These are phyloP conservation scores for Columbina picui DNA, from an alignment of 2,113 vertebrate species.

Conservation along the genomic window DNA sequence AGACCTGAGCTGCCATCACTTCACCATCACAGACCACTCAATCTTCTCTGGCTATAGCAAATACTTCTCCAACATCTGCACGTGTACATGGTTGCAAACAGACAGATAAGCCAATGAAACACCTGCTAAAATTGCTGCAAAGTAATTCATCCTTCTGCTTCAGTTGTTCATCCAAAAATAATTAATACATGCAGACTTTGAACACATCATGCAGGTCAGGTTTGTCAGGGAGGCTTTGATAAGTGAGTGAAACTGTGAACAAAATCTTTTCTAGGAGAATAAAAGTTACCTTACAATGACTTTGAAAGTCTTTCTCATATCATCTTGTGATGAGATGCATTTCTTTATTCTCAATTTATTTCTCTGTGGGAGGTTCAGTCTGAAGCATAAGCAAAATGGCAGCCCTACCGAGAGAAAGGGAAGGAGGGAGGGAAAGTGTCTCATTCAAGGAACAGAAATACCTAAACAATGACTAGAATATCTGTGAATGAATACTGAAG, in stretches of 20 bases:
- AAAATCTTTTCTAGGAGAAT: neutral
- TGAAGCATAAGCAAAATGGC: conserved; percentile 24
- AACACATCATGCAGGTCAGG: neutral
- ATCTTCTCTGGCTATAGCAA: neutral
- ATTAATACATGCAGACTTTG: neutral
- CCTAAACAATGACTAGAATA: neutral
- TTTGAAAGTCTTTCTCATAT: neutral
- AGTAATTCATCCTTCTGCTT: neutral
- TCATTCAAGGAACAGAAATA: neutral
- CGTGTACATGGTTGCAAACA: neutral
- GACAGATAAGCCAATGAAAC: neutral
- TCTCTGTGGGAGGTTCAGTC: neutral
- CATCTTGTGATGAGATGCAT: neutral
- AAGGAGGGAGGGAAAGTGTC: neutral
- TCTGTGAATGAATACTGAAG: neutral
- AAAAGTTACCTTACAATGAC: neutral
- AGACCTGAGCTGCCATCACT: neutral
- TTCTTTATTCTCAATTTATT: conserved; percentile 42
- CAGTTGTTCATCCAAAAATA: neutral
- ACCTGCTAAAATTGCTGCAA: neutral
- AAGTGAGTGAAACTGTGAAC: neutral
- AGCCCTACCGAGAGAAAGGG: neutral
- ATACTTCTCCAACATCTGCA: neutral
- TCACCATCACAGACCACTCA: neutral
- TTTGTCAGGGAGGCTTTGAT: neutral